Evolutionary conservation across 2,888 invertebrate species (phyloP), one percentile per base, ranked within the genome.

Genomic region (Antheraea yamamai): DNA sequence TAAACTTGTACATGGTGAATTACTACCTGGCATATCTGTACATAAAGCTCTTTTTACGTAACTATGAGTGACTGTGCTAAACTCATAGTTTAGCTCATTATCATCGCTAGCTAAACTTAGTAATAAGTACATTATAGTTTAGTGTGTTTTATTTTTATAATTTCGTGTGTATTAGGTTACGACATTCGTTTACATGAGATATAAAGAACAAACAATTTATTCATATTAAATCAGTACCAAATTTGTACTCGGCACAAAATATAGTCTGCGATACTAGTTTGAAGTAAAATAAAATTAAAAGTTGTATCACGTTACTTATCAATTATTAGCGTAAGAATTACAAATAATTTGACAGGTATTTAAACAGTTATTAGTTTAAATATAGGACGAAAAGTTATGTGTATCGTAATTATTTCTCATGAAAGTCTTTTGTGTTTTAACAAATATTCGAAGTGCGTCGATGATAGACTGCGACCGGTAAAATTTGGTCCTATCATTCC

Each of bases 401-500:
- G n/a, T 58, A 10, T 61, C 23, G 61, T 61, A 61, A 61, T 7
- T 16, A 30, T 16, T 26, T 66, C 39, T 20, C 70, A 70, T 85
- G 82, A 87, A 88, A 88, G 88, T 88, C 88, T 88, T 88, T 90
- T 90, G 86, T 86, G 88, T 88, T 85, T 85, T 87, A 88, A 87
- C 85, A 86, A 83, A 83, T 84, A 79, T 82, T 81, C 81, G 82
- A 80, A 81, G 80, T 79, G 77, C 81, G 83, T 83, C 78, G 86
- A 81, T 84, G 82, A 89, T 86, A 78, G 77, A 87, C 89, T 92
- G 95, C 95, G 95, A 95, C 88, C 91, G 95, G 95, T 95, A 95
- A 94, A 95, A 92, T 93, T 95, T 95, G 95, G 95, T 95, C 95
- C 91, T 95, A 95, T 95, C 96, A 96, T 96, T 96, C 96, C 96